Conservation (phyloP, 2,113 vertebrate species). For the Tretioscincus oriximinensis region DNA sequence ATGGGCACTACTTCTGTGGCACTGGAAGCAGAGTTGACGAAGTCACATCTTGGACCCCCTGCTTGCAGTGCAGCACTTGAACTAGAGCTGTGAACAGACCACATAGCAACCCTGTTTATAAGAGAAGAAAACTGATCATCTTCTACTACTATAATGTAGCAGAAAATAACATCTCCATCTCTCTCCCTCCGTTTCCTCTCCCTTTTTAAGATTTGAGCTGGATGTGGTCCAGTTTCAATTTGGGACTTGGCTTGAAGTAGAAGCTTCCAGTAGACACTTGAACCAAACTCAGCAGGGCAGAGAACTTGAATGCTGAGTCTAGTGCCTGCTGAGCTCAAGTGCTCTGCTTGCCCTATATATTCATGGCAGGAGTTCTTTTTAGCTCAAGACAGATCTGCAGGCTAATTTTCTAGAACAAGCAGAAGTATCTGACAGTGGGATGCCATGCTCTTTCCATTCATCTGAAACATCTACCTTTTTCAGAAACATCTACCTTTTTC, state of each 20-base stretch:
- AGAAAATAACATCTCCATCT: too few relatives aligned
- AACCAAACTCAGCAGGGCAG: not conserved
- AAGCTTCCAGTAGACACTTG: not conserved
- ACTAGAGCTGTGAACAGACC: not conserved
- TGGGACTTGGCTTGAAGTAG: not conserved
- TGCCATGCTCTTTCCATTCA: slow-evolving; percentile 20
- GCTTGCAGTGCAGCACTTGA: not conserved
- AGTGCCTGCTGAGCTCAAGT: not conserved
- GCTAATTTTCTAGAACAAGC: slow-evolving; percentile 23
- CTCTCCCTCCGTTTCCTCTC: not conserved
- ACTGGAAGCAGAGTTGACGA: not conserved
- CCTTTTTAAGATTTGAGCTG: not conserved
- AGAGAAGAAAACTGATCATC: not conserved
- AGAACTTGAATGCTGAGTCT: not conserved
- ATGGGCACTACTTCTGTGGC: not conserved
- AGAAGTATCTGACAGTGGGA: slow-evolving; percentile 3
- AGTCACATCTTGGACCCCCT: not conserved
- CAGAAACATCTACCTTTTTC: not conserved
- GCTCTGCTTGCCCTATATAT: not conserved
- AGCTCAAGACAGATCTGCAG: not conserved
- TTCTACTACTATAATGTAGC: too few relatives aligned
- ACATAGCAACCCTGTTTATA: not conserved
- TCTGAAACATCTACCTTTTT: not conserved
- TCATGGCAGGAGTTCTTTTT: not conserved
- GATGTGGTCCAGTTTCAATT: not conserved